Base-by-base conservation (phyloP, 2,797 vertebrate species). In the Bradypodion pumilum region DNA sequence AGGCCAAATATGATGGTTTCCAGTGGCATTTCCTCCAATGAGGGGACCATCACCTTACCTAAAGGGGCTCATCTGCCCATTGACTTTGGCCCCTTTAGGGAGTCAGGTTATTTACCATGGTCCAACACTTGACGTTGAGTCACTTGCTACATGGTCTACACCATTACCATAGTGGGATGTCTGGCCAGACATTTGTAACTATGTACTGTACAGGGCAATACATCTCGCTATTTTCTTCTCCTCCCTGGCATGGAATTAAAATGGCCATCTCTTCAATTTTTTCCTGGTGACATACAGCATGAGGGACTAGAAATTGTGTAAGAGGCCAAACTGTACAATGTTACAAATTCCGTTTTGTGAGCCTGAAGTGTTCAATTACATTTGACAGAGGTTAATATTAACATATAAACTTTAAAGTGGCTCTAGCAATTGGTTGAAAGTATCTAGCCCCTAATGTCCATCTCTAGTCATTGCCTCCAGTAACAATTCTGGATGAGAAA, bases 401-500 rank as follows among this genome's bases (percentile, higher is more conserved):
- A 42, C 2, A 0, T 85, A 77, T 86, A 82, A 89, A 89, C 76
- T 86, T 90, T 5, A 69, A 32, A 9, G 12, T 25, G 16, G 44
- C 59, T 79, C 21, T 35, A 73, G 32, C 59, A 86, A 77, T 73
- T 73, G 86, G 86, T 83, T 62, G 74, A 78, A 87, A 63, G 27
- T 84, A 74, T 42, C 78, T 85, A 56, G 40, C 82, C 74, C 44
- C 82, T 88, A 92, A 88, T 87, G 84, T 72, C 79, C 74, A 79
- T 52, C n/a, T 44, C 49, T 85, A 86, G 74, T 89, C 85, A 85
- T 32, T 29, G 27, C 74, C 37, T 81, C 56, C 32, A 78, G 35
- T 69, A 87, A 85, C 91, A 91, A 90, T 42, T 86, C 80, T 91
- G 76, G 80, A 88, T 87, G 80, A 90, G 85, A 86, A 85, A 78